Evolutionary conservation across 2,888 invertebrate species (phyloP), one percentile per base, ranked within the genome.

Genomic region (Athrips mouffetella): DNA sequence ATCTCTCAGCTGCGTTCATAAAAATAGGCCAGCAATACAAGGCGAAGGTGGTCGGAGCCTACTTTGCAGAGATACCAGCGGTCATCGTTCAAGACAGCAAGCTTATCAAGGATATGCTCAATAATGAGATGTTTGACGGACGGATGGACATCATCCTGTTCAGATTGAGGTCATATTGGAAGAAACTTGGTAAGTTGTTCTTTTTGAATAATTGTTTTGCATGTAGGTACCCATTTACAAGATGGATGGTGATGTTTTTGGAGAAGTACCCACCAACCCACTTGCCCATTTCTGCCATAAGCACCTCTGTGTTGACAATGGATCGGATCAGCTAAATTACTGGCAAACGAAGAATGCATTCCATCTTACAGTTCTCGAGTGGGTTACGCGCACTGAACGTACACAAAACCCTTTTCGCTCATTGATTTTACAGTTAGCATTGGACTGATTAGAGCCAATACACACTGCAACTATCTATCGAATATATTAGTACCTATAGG

Each of bases 61-160:
- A 89, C 59, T 52, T 92, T 41, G 93, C 92, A 0, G 48, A 71
- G 0, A 67, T 67, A 30, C 87, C 86, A 0, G 65, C 87, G 0
- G 76, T 92, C 0, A 81, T 91, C 0, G 80, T 90, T 0, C 90
- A 91, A 49, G 90, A 88, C 61, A 74, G 89, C 0, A 76, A 80
- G 1, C 79, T 88, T 15, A 82, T 92, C 0, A 91, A 89, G 49
- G 91, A 93, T 63, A 76, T 91, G 39, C 71, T 93, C 0, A 75
- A 77, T 25, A 83, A 89, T n/a, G 89, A 89, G 11, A 91, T 90
- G 41, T 92, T 91, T 47, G 91, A 92, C 63, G 93, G 93, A 1
- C 83, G 93, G 25, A 72, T 90, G 49, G 85, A 88, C 33, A 68
- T 88, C 2, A 82, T 82, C 50, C 10, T 91, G 0, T 70, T 77